Conservation (phyloP, 2,888 invertebrate genomes). For the Andrena minutula region DNA sequence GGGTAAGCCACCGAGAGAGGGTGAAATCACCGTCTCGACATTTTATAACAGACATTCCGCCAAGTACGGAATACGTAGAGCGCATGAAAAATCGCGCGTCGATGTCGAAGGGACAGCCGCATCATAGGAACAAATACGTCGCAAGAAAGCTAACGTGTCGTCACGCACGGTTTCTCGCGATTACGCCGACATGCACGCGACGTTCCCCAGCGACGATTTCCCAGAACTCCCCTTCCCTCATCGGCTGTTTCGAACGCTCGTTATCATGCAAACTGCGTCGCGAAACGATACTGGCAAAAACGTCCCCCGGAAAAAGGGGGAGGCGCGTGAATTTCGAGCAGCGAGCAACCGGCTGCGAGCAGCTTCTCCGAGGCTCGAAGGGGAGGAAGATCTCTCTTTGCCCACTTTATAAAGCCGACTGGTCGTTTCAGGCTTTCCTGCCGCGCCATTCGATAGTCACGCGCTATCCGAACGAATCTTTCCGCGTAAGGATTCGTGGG, state of each 20-base stretch:
- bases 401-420: conserved; percentile 50
- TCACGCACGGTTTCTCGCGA: conserved; percentile 44
- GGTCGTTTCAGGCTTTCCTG: conserved; percentile 49
- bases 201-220: conserved; percentile 29
- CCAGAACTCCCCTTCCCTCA: conserved; percentile 15
- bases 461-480: conserved; percentile 72
- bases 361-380: conserved; percentile 48
- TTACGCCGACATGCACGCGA: conserved; percentile 42
- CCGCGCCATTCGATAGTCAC: conserved; percentile 57
- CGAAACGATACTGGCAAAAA: conserved; percentile 18
- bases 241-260: conserved; percentile 23
- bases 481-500: conserved; percentile 55
- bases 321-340: conserved; percentile 24
- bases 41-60: background rate
- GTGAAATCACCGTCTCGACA: background rate
- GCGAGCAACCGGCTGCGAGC: conserved; percentile 29
- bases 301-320: background rate
- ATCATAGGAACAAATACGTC: conserved; percentile 14
- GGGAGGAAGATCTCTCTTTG: conserved; percentile 59
- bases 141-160: conserved; percentile 29
- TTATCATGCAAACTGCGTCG: conserved; percentile 55
- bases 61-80: background rate
- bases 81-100: conserved; percentile 9
- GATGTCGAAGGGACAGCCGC: conserved; percentile 27
- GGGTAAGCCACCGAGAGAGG: background rate